Conservation (phyloP, 2,888 invertebrate species). For the Keiferia lycopersicella region DNA sequence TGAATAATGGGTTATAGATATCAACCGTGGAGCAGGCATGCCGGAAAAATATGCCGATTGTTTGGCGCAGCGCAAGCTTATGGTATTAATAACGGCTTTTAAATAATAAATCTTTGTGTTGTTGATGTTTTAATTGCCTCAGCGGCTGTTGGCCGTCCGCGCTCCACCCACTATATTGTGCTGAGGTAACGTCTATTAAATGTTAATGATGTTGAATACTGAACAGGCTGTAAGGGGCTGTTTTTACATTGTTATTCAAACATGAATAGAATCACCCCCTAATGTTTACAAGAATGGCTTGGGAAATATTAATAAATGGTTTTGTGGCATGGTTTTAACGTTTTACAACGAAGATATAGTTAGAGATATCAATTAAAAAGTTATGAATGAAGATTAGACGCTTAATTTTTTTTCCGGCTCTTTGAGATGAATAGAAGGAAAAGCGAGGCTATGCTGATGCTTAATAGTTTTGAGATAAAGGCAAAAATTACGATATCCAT, state of each 20-base stretch:
- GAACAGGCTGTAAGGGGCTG: slow-evolving; percentile 16
- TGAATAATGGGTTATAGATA: slow-evolving; percentile 78
- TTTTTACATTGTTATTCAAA: background rate
- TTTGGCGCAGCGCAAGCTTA: slow-evolving; percentile 52
- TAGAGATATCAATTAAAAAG: too few relatives aligned
- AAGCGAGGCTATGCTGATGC: too few relatives aligned
- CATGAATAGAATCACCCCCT: slow-evolving; percentile 2
- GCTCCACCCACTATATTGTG: slow-evolving; percentile 19
- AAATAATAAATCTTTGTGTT: slow-evolving; percentile 57
- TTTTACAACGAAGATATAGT: too few relatives aligned
- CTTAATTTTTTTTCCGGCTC: too few relatives aligned
- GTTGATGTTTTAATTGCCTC: slow-evolving; percentile 56
- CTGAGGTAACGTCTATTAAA: slow-evolving; percentile 20
- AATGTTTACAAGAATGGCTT: background rate
- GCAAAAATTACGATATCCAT: too few relatives aligned
- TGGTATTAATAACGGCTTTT: slow-evolving; percentile 56
- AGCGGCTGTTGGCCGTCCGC: slow-evolving; percentile 29
- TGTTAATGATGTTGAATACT: slow-evolving; percentile 18
- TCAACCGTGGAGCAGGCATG: slow-evolving; percentile 68
- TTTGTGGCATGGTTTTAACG: too few relatives aligned
- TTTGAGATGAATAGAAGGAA: too few relatives aligned
- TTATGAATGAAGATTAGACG: too few relatives aligned
- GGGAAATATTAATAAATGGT: background rate
- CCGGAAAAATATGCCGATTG: slow-evolving; percentile 72
- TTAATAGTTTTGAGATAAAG: too few relatives aligned